Evolutionary conservation across 2,113 vertebrate genomes (phyloP), one percentile per base, ranked within the genome.

Genomic region (Ancistrus triradiatus): DNA sequence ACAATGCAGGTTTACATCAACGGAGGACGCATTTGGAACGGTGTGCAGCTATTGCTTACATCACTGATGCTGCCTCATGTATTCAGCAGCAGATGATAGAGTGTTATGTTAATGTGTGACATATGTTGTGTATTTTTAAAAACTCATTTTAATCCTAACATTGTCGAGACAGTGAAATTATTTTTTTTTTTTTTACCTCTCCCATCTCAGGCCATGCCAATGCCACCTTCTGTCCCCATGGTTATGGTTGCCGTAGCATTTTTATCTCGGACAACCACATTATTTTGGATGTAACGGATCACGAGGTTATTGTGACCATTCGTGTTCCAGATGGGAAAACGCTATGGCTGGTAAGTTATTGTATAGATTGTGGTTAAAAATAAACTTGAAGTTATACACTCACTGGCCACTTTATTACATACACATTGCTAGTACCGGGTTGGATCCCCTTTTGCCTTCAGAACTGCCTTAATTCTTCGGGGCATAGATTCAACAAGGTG

Each of bases 311-410:
- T 0, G 75, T 98, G 77, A 94, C 91, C 0, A 75, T 98, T 48
- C 91, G 88, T 19, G 90, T 95, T 28, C 94, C 94, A 0, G 81
- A 89, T 1, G 88, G 80, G 62, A 93, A 83, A 38, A 92, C 86
- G 3, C 80, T 98, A 72, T 99, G 95, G 96, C 83, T 99, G 91
- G 96, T 98, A 61, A 77, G 90, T 68, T n/a, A n/a, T n/a, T n/a
- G n/a, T n/a, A n/a, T n/a, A n/a, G n/a, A n/a, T n/a, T n/a, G n/a
- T n/a, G n/a, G n/a, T n/a, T n/a, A n/a, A n/a, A n/a, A n/a, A n/a
- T n/a, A n/a, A n/a, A n/a, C n/a, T n/a, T n/a, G n/a, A n/a, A n/a
- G n/a, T n/a, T n/a, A n/a, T n/a, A n/a, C n/a, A n/a, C n/a, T n/a
- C n/a, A n/a, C n/a, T n/a, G n/a, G n/a, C n/a, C n/a, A n/a, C n/a